Conservation (phyloP, 2,797 vertebrate genomes). For the Manis javanica region DNA sequence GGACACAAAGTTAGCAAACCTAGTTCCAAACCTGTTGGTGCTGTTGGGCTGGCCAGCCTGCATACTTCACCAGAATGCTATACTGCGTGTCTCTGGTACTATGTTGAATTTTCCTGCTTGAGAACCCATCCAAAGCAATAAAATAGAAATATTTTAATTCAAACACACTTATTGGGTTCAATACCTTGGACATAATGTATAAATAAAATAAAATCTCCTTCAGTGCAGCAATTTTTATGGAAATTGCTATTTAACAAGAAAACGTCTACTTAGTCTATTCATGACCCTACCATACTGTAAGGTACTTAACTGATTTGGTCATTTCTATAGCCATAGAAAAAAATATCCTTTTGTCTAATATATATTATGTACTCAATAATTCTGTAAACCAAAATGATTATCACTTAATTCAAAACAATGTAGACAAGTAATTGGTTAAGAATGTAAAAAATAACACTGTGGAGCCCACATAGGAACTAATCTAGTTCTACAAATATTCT, state of each 20-base stretch:
- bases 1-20: not conserved
- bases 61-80: not conserved
- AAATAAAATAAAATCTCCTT: conserved; percentile 2
- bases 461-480: not conserved
- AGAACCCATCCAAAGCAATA: not conserved
- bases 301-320: not conserved
- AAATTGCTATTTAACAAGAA: conserved; percentile 23
- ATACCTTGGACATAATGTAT: not conserved
- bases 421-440: not conserved
- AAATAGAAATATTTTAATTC: not conserved
- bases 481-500: not conserved
- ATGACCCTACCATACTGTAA: not conserved
- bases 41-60: no score
- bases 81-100: not conserved
- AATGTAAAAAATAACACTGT: not conserved
- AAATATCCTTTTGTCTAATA: not conserved
- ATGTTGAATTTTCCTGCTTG: not conserved
- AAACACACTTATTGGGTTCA: not conserved
- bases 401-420: not conserved
- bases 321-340: not conserved
- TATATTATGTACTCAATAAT: not conserved
- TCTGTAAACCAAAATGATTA: not conserved
- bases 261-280: not conserved
- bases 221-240: not conserved
- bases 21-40: not conserved